phyloP scores from a whole-genome alignment of 92 coral and sea anemone species.

The Blastomussa wellsi region DNA sequence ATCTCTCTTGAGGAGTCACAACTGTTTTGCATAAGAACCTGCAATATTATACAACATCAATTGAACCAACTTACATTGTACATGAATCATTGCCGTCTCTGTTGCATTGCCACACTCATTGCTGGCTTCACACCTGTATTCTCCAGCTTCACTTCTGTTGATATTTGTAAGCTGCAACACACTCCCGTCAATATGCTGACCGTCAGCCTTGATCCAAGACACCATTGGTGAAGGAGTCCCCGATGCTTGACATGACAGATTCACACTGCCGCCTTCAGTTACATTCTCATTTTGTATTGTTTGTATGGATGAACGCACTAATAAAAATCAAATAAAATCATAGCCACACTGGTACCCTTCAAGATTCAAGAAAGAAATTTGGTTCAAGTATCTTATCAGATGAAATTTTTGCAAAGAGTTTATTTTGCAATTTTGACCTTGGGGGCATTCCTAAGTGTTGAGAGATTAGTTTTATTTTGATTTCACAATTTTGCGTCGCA shows the following conservation, averaged over 20 bases:
- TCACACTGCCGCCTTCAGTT: neutral
- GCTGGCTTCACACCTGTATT: conserved; percentile 38
- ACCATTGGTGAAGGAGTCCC: conserved; percentile 1
- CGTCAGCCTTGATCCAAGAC: neutral
- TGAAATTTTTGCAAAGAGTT: no score
- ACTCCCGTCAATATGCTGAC: neutral
- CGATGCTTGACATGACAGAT: conserved; percentile 4
- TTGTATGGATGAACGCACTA: neutral
- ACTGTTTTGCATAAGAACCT: no score
- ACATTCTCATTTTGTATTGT: neutral
- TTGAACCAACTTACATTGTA: neutral
- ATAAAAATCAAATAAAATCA: no score
- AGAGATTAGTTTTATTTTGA: no score
- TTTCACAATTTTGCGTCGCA: no score
- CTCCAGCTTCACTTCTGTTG: conserved; percentile 3
- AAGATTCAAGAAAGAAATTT: no score
- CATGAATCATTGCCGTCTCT: neutral
- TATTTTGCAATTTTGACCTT: no score
- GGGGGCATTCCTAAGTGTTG: no score
- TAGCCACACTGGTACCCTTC: no score
- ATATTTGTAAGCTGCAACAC: neutral
- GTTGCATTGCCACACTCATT: conserved; percentile 1
- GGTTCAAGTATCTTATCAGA: no score
- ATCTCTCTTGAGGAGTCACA: no score
- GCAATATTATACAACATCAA: no score